Base-by-base conservation (phyloP, 2,888 invertebrate species). In the Lepidochrysops patricia region DNA sequence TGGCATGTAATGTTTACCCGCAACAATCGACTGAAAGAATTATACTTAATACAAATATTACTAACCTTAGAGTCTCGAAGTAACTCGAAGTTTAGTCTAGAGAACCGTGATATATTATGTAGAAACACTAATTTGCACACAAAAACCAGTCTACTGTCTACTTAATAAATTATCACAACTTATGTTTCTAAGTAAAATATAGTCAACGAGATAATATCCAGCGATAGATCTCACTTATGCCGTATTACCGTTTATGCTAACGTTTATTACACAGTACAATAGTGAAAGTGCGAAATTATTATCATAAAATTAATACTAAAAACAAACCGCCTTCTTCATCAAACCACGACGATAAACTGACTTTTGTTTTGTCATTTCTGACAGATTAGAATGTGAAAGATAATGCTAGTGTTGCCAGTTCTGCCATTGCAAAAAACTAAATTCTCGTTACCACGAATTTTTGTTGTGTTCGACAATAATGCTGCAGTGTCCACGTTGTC, bases 321-420 rank as follows among this genome's bases (percentile, higher is more conserved):
- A 58, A 61, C 57, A 61, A 37, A 66, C 62, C 70, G 19, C 15
- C 74, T 61, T 65, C 75, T 75, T 62, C 76, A 71, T 73, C 81
- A 80, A 72, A 79, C 80, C 75, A 80, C 82, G 83, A 76, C 74
- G 75, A 64, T 73, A 71, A 75, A 84, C 83, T 83, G 82, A 79
- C 79, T 71, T 70, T 70, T 72, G 56, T 60, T 60, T 60, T 34
- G 49, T 34, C 49, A 58, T 35, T 43, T 26, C 1, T 15, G 5
- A 29, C 37, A 43, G 23, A 6, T 9, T 54, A 4, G 19, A 29
- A 32, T 29, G 19, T 54, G 32, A 61, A 48, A 61, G 50, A 50
- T 56, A n/a, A 6, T 32, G 32, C 29, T 9, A 5, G 34, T 56
- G 60, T 54, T 65, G 61, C 65, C 50, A 63, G 52, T 15, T 32